Evolutionary conservation across 2,113 vertebrate genomes (phyloP), one percentile per base, ranked within the genome.

Genomic region (Crypturellus undulatus): DNA sequence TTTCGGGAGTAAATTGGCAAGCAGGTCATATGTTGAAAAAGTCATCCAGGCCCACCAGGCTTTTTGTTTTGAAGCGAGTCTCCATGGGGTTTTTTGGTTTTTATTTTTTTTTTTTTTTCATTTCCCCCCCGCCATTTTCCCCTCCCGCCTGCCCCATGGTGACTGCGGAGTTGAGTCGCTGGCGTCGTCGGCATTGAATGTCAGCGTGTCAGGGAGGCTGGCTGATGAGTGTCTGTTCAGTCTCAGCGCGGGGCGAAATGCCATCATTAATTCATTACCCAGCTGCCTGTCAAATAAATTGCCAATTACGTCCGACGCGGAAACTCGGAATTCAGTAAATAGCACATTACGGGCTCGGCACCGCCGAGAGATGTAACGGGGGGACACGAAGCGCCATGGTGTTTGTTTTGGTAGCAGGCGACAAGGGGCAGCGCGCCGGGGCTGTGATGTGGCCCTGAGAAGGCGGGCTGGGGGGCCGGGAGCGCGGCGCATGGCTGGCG

Each of bases 261-360:
- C 99, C 99, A 99, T 99, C 99, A 99, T 99, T 99, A 99, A 99
- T 99, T 99, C 99, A 99, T 99, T 99, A 99, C 98, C 98, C 99
- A 98, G 98, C 99, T 99, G 99, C 99, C 99, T 99, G 99, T 99
- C 99, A 99, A 99, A 99, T 99, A 99, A 99, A 99, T 99, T 99
- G 99, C 98, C 99, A 99, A 99, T 99, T 99, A 99, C 97, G 60
- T 98, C 97, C 97, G 97, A 96, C 16, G 96, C 96, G 94, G 97
- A 98, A 98, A 98, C 98, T 98, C 97, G 98, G 98, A 99, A 99
- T 99, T 98, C 98, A 98, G 98, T 99, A 99, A 99, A 99, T 99
- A 99, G 98, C 98, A 98, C 97, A 98, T 98, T 99, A 98, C 98
- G 97, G 96, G 98, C 96, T 97, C 97, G 43, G 97, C 98, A 98